phyloP scores from a whole-genome alignment of 2,888 invertebrate species.

The Caenorhabditis sp. region DNA sequence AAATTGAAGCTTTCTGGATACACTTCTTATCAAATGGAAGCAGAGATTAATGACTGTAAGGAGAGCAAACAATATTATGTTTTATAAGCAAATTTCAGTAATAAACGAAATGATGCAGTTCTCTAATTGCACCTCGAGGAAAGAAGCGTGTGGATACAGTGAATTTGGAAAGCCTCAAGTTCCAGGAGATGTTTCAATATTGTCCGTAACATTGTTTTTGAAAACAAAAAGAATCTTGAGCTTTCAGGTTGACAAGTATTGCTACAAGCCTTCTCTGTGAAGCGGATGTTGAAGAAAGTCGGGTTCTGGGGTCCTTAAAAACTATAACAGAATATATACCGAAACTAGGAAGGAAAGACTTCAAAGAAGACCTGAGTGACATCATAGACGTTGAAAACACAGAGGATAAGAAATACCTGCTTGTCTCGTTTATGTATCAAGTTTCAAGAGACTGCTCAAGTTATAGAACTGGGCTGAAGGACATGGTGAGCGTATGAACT shows the following conservation, averaged over 20 bases:
- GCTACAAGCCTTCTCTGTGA: constrained; percentile 79
- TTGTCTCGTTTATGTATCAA: constrained; percentile 69
- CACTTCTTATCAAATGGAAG: constrained; percentile 45
- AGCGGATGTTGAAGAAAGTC: constrained; percentile 73
- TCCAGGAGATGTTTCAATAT: constrained; percentile 60
- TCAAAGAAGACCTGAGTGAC: constrained; percentile 64
- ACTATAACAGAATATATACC: constrained; percentile 53
- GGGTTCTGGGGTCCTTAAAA: constrained; percentile 75
- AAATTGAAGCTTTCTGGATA: constrained; percentile 29
- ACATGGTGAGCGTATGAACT: constrained; percentile 41
- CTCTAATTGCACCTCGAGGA: constrained; percentile 74
- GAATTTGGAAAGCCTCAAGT: constrained; percentile 72
- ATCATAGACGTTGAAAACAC: constrained; percentile 65
- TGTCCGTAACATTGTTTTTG: constrained; percentile 51
- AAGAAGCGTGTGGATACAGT: constrained; percentile 74
- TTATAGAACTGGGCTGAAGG: constrained; percentile 64
- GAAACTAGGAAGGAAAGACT: constrained; percentile 43
- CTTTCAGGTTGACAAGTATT: constrained; percentile 73
- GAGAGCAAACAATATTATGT: too few species aligned
- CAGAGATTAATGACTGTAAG: constrained; percentile 50
- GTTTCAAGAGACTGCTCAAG: constrained; percentile 74
- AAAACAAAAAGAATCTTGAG: not conserved
- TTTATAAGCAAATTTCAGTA: too few species aligned
- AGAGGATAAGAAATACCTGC: constrained; percentile 67
- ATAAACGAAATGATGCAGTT: constrained; percentile 72